Evolutionary conservation across 2,888 invertebrate species (phyloP), one percentile per base, ranked within the genome.

Genomic region (Steinernema hermaphroditum): DNA sequence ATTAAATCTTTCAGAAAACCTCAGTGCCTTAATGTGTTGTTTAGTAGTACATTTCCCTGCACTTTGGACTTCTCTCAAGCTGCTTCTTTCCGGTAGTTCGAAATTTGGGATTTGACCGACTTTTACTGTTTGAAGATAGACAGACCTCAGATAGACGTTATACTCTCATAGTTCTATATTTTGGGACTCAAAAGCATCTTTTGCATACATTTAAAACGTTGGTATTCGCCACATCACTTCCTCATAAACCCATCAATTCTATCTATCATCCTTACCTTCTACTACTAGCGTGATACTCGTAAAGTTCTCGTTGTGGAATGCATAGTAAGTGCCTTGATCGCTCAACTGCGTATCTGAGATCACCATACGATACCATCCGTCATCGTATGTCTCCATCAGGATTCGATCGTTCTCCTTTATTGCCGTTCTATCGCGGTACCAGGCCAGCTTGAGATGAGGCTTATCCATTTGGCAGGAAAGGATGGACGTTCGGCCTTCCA

Each of bases 401-500:
- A 81, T 78, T 27, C 81, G 57, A 16, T 79, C 74, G 22, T 27
- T 22, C 69, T 72, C 71, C 32, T 78, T 74, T 22, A 86, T 43
- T 8, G 79, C 77, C 34, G 82, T 74, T 41, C 80, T 73, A 49
- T 86, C 82, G 68, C 81, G 81, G 68, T 83, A 78, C 86, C 86
- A 86, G 6, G 73, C 74, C 12, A 83, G 77, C 1, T 80, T 71
- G 6, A 75, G 74, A 19, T 85, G 83, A 24, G 77, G 76, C 27
- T 80, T 76, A 69, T 75, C 76, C 16, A 82, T 75, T 69, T 78
- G 80, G 12, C 80, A 79, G 16, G 78, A 77, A 19, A 85, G 72
- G n/a, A 80, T 78, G 8, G 84, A 80, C 6, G 81, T 80, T 62
- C 86, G 83, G n/a, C 84, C 85, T 69, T 86, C 85, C 85, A 86